Base-by-base conservation (phyloP, 2,113 vertebrate genomes). In the Callithrix jacchus region DNA sequence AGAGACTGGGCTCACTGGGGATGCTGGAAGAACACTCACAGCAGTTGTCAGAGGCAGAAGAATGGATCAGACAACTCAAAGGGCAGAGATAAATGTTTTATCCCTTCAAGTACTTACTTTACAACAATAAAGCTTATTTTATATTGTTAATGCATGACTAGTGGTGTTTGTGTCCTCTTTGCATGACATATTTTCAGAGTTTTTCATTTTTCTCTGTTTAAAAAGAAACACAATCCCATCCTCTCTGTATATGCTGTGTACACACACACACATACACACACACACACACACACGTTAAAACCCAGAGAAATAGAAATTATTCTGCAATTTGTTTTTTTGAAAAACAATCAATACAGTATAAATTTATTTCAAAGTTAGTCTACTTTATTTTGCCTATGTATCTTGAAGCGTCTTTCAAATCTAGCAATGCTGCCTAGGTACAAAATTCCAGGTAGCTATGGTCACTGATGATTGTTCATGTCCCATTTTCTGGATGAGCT, bases 371-470 rank as follows among this genome's bases (percentile, higher is more conserved):
- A 84, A 85, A 47, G 42, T 83, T 80, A 80, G 66, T 64, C 5
- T 91, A 37, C 52, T 82, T 92, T 82, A 80, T 49, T 89, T n/a
- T 66, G 64, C 7, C 23, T 13, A 82, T 11, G 37, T 8, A 79
- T 68, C 37, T 73, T 80, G 13, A n/a, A 80, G 37, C 71, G 25
- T 93, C 37, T 96, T 56, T 87, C 21, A 94, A 91, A 66, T 88
- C 18, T 37, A 71, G 40, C 76, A 93, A 52, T 37, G 45, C 18
- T 40, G 68, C 18, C 56, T 58, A 82, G 0, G 25, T 40, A 94
- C 25, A 82, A 76, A 85, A 74, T 37, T 74, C 74, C 20, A 68
- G 54, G 49, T 54, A 90, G 70, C 61, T 83, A 77, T 84, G n/a
- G 42, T 71, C n/a, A 79, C 58, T 64, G 76, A 49, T 45, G 70